phyloP scores from a whole-genome alignment of 2,113 vertebrate genomes.

The Brachypteracias leptosomus region DNA sequence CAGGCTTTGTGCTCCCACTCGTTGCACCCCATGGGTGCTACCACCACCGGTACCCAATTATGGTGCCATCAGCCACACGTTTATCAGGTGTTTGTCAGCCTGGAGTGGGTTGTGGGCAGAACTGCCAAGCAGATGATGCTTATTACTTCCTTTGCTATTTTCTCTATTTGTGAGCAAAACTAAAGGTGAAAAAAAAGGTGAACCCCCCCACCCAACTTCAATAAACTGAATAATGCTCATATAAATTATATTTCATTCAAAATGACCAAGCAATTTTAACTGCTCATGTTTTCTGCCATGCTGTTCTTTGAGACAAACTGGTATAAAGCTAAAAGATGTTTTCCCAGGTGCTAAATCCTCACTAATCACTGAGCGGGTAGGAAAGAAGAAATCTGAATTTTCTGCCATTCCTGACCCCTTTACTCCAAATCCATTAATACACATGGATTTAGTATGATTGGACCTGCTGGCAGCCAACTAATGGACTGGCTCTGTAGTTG shows the following conservation, averaged over 20 bases:
- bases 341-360: background rate
- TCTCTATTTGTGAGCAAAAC: background rate
- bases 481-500: background rate
- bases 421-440: conserved; percentile 30
- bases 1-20: background rate
- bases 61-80: background rate
- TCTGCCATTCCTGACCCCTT: conserved; percentile 15
- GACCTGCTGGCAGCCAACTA: background rate
- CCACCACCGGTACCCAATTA: background rate
- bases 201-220: background rate
- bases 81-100: background rate
- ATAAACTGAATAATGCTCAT: background rate
- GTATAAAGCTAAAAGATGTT: background rate
- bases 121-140: background rate
- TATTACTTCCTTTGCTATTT: background rate
- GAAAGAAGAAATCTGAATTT: background rate
- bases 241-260: background rate
- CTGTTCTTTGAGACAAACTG: background rate
- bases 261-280: background rate
- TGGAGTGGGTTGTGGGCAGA: background rate
- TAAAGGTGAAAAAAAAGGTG: background rate
- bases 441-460: conserved; percentile 4
- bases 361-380: background rate
- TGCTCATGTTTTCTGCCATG: background rate
- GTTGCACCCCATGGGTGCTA: background rate